Conservation (phyloP, 2,113 vertebrate genomes). For the Spea bombifrons region DNA sequence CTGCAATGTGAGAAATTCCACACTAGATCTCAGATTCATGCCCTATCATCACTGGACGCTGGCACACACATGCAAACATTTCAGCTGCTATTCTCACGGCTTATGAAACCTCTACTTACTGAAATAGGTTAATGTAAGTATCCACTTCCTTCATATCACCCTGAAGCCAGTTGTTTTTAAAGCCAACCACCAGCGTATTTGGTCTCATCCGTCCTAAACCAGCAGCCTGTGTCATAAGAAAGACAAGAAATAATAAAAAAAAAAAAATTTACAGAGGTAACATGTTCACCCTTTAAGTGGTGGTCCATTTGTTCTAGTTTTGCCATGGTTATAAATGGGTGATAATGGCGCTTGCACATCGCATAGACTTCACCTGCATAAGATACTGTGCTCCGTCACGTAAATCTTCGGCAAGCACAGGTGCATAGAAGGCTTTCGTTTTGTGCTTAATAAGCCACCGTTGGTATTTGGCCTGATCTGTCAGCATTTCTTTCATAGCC, state of each 20-base stretch:
- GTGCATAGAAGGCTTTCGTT: slow-evolving; percentile 91
- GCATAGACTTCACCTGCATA: slow-evolving; percentile 77
- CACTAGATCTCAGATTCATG: no score
- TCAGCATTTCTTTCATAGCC: slow-evolving; percentile 86
- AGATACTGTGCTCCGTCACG: slow-evolving; percentile 88
- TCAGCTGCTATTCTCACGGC: no score
- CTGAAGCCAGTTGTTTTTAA: slow-evolving; percentile 92
- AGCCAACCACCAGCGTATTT: slow-evolving; percentile 92
- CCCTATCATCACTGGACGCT: no score
- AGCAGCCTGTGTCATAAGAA: slow-evolving; percentile 71
- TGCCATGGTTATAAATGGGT: no score
- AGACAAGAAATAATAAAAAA: no score
- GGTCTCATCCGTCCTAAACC: slow-evolving; percentile 92
- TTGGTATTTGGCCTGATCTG: slow-evolving; percentile 84
- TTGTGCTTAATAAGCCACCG: slow-evolving; percentile 92
- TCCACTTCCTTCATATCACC: slow-evolving; percentile 92
- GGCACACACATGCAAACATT: no score
- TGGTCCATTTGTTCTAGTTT: not conserved
- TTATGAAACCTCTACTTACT: slow-evolving; percentile 73
- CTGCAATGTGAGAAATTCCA: no score
- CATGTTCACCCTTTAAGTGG: not conserved
- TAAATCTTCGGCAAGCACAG: slow-evolving; percentile 91
- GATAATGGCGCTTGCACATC: no score
- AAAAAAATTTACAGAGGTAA: not conserved
- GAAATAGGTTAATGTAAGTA: slow-evolving; percentile 91